Conservation (phyloP, 1,140 invertebrate species). For the Apis dorsata region DNA sequence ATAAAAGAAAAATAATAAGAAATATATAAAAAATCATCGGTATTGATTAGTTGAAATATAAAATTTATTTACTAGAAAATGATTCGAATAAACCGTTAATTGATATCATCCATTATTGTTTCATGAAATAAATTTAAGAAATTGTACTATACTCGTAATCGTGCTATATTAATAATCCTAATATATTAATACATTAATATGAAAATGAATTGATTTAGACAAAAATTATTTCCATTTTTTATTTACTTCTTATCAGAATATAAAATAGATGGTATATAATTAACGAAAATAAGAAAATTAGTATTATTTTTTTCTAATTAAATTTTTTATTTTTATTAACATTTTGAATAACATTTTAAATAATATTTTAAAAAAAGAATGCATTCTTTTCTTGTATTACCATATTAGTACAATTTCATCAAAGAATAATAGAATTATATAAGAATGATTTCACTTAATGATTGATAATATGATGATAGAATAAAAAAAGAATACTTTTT, state of each 20-base stretch:
- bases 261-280: not conserved
- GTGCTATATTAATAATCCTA: not conserved
- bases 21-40: conserved; percentile 39
- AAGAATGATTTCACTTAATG: conserved; percentile 26
- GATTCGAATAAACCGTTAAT: conserved; percentile 41
- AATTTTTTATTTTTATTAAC: not conserved
- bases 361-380: not conserved
- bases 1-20: too few species aligned
- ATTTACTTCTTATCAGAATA: not conserved
- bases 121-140: not conserved
- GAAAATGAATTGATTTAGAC: not conserved
- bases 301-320: not conserved
- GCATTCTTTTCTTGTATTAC: not conserved
- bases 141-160: not conserved
- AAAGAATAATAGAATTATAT: too few species aligned
- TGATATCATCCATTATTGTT: not conserved
- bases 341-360: not conserved
- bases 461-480: conserved; percentile 6
- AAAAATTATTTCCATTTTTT: not conserved
- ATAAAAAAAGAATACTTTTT: not conserved
- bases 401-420: not conserved
- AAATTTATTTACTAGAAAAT: not conserved
- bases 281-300: not conserved
- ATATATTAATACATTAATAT: too few species aligned
- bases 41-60: conserved; percentile 27